Base-by-base conservation (phyloP, 2,888 invertebrate genomes). In the Adelphocoris suturalis region DNA sequence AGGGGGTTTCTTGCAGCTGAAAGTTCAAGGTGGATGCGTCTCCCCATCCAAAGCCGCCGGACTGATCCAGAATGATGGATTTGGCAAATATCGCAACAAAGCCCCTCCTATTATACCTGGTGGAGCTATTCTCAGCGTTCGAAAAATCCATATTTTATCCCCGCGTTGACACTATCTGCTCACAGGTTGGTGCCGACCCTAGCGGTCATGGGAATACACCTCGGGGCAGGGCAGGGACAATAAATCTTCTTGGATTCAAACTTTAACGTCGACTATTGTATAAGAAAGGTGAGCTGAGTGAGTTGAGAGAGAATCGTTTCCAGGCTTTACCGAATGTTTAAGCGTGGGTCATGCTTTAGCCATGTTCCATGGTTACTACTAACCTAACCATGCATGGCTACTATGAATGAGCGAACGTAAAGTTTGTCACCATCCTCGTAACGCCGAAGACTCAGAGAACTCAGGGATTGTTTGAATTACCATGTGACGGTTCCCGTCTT, bases 91-190 rank as follows among this genome's bases (percentile, higher is more conserved):
- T n/a, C n/a, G 19, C 61, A 61, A 61, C 61, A 61, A 61, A 61
- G 19, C 61, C 61, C 61, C 61, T 61, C 61, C 61, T 19, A 61
- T 61, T 61, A 16, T 61, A 61, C 61, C 61, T 61, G 61, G 61
- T n/a, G 9, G 19, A 61, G 19, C n/a, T 52, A 52, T 61, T 19
- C 61, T 19, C 19, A 11, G 52, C 52, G n/a, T 61, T 61, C n/a
- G 61, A 61, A 61, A 61, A 61, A 61, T 61, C 61, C 61, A 61
- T 61, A 61, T 61, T 61, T 61, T 61, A 61, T 61, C 61, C 61
- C 61, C n/a, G 16, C 61, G 61, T 61, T 61, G 61, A 61, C 61
- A 61, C 19, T 61, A 61, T 61, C 61, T 61, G 61, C 61, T 61
- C 61, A 61, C 61, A 61, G 61, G 61, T 61, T 61, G 19, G 61